Evolutionary conservation across 2,888 invertebrate genomes (phyloP), one percentile per base, ranked within the genome.

Genomic region (Drosophila mimica): DNA sequence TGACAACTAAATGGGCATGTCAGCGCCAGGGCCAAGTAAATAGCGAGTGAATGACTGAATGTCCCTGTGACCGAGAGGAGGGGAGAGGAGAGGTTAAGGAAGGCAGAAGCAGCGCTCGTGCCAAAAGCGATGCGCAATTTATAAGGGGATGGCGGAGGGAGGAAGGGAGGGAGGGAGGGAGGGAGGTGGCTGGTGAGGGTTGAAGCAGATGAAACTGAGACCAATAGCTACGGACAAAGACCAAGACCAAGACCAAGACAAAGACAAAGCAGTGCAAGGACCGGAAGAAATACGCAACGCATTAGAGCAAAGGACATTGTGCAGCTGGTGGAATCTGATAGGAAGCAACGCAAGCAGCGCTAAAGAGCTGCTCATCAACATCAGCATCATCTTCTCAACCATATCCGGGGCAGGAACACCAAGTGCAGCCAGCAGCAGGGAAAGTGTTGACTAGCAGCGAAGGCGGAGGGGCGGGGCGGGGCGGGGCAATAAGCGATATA

Each of bases 291-390:
- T 75, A 75, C 70, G 82, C 65, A 68, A 48, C 30, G 72, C 70
- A 79, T 71, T 79, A 79, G 83, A 71, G 58, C 66, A 48, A 64
- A 76, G 79, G 61, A 80, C 69, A 49, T 51, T 54, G 62, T 76
- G 87, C 86, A 87, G 88, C 90, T 89, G 88, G 84, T 89, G 90
- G 84, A 90, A 87, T 81, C 88, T 89, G 90, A 87, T 89, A 90
- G 84, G 83, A 72, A 70, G 70, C 52, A 60, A 31, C 46, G 60
- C 74, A 59, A 63, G 60, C 61, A 62, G 43, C 52, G 69, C 79
- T 72, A 66, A 81, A 61, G 62, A 79, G 72, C 36, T 54, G 25
- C 54, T 28, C 25, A 6, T 54, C 54, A 54, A 28, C 38, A 25
- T 54, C 53, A 54, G 11, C 89, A 82, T 84, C 84, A 85, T 82